Percentiles rank a stretch among this genome's conserved stretches.
These are phyloP conservation scores for Corythaeola cristata DNA, from an alignment of 2,113 vertebrate species.

Conservation along the genomic window DNA sequence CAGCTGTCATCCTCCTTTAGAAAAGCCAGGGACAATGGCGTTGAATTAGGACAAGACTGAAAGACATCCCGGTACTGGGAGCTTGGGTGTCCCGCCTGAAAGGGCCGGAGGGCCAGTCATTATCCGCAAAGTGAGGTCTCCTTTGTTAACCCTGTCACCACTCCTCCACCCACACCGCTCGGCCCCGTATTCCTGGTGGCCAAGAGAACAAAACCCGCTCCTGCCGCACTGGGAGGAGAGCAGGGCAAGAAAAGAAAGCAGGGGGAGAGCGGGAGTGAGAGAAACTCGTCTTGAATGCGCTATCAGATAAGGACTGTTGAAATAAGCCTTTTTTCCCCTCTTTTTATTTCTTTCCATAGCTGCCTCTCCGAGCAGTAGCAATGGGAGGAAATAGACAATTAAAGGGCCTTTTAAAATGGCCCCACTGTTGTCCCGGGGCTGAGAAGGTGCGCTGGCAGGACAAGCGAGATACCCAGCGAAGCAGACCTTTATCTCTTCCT, in stretches of 20 bases:
- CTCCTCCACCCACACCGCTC: neutral
- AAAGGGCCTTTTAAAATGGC: constrained; percentile 13
- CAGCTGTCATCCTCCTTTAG: constrained; percentile 16
- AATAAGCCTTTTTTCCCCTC: neutral
- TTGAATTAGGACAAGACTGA: constrained; percentile 37
- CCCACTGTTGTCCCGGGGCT: constrained; percentile 20
- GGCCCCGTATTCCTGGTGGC: neutral
- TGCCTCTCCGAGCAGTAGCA: neutral
- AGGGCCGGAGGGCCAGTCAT: neutral
- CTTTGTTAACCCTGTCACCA: constrained; percentile 43
- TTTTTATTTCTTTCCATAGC: neutral
- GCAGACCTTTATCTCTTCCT: constrained; percentile 61
- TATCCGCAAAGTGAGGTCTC: neutral
- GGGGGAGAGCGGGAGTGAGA: constrained; percentile 12
- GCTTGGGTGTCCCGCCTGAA: constrained; percentile 33
- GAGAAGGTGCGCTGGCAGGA: constrained; percentile 23
- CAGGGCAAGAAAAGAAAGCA: neutral
- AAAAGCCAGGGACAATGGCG: neutral
- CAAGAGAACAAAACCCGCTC: neutral
- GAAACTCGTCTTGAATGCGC: constrained; percentile 32
- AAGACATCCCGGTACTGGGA: neutral
- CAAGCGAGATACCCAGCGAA: neutral
- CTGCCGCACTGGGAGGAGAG: neutral
- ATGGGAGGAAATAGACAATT: constrained; percentile 49
- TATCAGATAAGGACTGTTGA: constrained; percentile 76